A percentile compares a stretch with the other conserved stretches of the same genome.
Evolutionary conservation across 2,888 invertebrate genomes (phyloP).

Genomic region (Eurytoma californica): DNA sequence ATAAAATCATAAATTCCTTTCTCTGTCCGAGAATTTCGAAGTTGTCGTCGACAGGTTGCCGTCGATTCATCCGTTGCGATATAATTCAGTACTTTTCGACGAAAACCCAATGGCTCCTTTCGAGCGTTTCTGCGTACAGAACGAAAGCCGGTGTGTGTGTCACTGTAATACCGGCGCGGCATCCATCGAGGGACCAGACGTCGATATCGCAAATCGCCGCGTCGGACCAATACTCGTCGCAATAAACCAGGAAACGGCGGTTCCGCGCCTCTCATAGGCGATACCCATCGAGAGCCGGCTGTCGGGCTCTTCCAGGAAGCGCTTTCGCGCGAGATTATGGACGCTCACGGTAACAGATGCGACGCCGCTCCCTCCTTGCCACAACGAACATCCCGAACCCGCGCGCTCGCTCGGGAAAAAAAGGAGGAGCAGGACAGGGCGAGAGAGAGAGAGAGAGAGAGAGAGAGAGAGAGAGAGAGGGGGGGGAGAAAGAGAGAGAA

Average conservation of each 20-base stretch:
- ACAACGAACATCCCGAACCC: no score
- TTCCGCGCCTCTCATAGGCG: background rate
- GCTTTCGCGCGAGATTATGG: constrained; percentile 30
- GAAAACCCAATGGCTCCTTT: constrained; percentile 3
- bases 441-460: background rate
- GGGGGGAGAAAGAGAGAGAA: background rate
- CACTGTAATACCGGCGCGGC: constrained; percentile 17
- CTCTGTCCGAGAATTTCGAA: no score
- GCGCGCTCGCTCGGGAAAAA: no score
- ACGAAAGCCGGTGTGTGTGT: no score
- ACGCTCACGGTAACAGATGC: constrained; percentile 17
- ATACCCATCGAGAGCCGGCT: constrained; percentile 15
- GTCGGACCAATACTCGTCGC: background rate
- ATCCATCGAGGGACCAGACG: background rate
- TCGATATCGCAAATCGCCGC: background rate
- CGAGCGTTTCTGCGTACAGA: no score
- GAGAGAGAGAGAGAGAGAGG: background rate
- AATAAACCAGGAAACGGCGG: background rate
- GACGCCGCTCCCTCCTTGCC: background rate
- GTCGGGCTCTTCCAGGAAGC: constrained; percentile 23
- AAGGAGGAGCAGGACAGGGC: background rate
- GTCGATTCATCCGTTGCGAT: no score
- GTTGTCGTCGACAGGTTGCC: no score
- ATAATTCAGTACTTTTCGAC: no score
- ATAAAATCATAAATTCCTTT: no score